Conservation (phyloP, 2,113 vertebrate species). For the Paramormyrops kingsleyae region DNA sequence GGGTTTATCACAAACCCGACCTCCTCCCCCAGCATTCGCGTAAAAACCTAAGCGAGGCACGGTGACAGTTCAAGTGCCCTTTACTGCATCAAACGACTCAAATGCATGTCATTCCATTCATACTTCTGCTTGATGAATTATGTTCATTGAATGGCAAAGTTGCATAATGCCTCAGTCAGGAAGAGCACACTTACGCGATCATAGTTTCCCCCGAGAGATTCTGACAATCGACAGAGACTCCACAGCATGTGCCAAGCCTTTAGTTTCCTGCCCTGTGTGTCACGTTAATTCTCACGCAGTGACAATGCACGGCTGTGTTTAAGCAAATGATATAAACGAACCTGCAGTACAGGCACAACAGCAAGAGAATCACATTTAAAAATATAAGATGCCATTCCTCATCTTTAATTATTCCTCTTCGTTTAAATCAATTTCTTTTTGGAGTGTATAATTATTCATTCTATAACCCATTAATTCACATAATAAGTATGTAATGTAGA, state of each 20-base stretch:
- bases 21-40: neutral
- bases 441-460: neutral
- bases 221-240: neutral
- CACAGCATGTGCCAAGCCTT: neutral
- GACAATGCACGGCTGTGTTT: neutral
- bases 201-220: neutral
- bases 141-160: neutral
- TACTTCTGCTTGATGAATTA: neutral
- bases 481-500: neutral
- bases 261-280: neutral
- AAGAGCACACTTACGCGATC: neutral
- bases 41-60: neutral
- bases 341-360: neutral
- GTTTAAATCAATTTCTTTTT: neutral
- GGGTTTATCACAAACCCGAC: neutral
- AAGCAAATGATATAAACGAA: neutral
- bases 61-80: neutral
- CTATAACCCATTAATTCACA: neutral
- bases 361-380: neutral
- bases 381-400: neutral
- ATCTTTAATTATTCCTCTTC: constrained; percentile 8
- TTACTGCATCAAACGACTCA: neutral
- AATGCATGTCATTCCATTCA: neutral
- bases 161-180: neutral
- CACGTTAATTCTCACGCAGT: neutral